Conservation (phyloP, 1,140 invertebrate genomes). For the Zeugodacus cucurbitae region DNA sequence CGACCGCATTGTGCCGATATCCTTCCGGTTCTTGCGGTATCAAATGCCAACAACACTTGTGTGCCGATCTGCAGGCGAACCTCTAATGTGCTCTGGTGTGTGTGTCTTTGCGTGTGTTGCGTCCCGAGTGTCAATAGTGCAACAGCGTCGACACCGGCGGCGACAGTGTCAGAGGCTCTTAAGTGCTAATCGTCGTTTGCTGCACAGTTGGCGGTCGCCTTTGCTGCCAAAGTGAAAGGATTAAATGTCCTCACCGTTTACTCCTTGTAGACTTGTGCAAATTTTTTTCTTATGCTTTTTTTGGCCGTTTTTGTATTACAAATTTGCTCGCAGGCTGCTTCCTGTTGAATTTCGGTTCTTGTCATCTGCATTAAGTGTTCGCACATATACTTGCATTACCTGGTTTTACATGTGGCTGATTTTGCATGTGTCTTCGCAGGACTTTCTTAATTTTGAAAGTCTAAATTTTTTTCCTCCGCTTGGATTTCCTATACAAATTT, state of each 20-base stretch:
- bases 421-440: neutral
- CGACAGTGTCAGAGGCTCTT: neutral
- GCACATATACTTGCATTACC: neutral
- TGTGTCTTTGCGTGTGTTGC: neutral
- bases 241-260: conserved; percentile 12
- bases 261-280: neutral
- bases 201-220: conserved; percentile 28
- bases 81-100: neutral
- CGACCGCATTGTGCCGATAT: conserved; percentile 24
- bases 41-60: conserved; percentile 25
- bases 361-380: neutral
- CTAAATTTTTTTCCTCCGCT: neutral
- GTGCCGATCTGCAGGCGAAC: neutral
- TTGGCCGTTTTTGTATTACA: neutral
- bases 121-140: neutral
- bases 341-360: neutral
- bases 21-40: conserved; percentile 23
- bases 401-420: neutral
- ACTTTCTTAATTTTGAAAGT: neutral
- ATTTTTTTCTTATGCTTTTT: neutral
- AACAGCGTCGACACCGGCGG: neutral
- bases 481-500: neutral
- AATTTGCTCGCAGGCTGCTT: neutral
- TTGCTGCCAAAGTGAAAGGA: neutral
- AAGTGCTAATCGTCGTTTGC: conserved; percentile 25